Evolutionary conservation across 2,888 invertebrate species (phyloP).

Genomic region (Phanerotoma sp.): DNA sequence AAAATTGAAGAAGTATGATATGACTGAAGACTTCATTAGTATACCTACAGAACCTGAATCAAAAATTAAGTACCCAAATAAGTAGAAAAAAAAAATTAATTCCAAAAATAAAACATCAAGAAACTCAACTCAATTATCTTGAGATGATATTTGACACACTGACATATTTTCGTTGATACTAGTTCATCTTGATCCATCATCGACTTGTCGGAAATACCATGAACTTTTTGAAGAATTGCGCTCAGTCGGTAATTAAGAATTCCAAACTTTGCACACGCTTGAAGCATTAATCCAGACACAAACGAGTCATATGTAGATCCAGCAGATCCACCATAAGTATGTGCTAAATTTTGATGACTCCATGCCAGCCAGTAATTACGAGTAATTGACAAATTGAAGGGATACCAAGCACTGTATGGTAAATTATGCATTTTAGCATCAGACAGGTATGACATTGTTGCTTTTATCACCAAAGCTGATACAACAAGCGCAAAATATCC

Average conservation of each 20-base stretch:
- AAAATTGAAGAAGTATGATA: too few relatives aligned
- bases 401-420: constrained; percentile 26
- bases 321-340: background rate
- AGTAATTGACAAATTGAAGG: constrained; percentile 10
- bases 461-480: constrained; percentile 1
- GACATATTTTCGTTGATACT: too few relatives aligned
- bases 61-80: too few relatives aligned
- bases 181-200: too few relatives aligned
- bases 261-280: background rate
- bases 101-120: too few relatives aligned
- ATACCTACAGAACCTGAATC: background rate
- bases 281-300: background rate
- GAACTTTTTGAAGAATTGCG: too few relatives aligned
- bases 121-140: too few relatives aligned
- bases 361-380: constrained; percentile 22
- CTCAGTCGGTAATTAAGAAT: background rate
- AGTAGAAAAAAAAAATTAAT: too few relatives aligned
- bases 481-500: constrained; percentile 11
- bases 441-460: background rate
- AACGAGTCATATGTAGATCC: background rate
- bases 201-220: too few relatives aligned
- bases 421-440: constrained; percentile 15
- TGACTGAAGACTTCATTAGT: too few relatives aligned
- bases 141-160: too few relatives aligned
- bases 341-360: constrained; percentile 25